These are phyloP conservation scores for Rhinoraja longicauda DNA, from an alignment of 2,797 vertebrate species.

Conservation along the genomic window DNA sequence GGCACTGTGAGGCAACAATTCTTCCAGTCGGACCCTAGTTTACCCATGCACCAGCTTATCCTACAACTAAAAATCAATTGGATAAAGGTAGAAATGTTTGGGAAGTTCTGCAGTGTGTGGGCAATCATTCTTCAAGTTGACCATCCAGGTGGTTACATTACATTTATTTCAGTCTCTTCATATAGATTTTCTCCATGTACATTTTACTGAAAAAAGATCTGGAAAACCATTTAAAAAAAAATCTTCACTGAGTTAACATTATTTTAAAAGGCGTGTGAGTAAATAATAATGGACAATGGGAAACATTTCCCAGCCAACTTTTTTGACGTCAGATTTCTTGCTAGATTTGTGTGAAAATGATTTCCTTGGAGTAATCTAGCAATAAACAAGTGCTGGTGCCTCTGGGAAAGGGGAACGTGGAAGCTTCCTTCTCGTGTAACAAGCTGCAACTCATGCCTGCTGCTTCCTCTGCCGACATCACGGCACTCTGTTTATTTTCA, in stretches of 20 bases:
- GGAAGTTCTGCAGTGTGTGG: neutral
- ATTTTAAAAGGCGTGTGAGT: neutral
- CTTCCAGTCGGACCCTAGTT: too few relatives aligned
- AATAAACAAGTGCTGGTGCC: conserved; percentile 30
- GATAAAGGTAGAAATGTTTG: neutral
- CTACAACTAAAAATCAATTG: too few relatives aligned
- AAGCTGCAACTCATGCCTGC: conserved; percentile 11
- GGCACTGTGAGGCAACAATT: too few relatives aligned
- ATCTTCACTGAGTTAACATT: neutral
- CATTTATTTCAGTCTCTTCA: neutral
- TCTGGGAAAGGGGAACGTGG: conserved; percentile 20
- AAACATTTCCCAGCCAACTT: neutral
- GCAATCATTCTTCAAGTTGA: neutral
- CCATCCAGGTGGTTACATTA: neutral
- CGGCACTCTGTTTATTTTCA: conserved; percentile 41
- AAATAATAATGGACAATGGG: conserved; percentile 25
- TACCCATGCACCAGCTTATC: too few relatives aligned
- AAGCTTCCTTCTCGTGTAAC: conserved; percentile 6
- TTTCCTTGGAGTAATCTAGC: conserved; percentile 1
- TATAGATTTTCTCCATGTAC: too few relatives aligned
- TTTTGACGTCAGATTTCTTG: conserved; percentile 21
- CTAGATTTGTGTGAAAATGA: conserved; percentile 26
- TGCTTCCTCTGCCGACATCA: conserved; percentile 41
- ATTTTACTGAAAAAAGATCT: neutral
- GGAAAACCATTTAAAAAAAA: too few relatives aligned